Conservation (phyloP, 2,888 invertebrate species). For the Melanostoma mellinum region DNA sequence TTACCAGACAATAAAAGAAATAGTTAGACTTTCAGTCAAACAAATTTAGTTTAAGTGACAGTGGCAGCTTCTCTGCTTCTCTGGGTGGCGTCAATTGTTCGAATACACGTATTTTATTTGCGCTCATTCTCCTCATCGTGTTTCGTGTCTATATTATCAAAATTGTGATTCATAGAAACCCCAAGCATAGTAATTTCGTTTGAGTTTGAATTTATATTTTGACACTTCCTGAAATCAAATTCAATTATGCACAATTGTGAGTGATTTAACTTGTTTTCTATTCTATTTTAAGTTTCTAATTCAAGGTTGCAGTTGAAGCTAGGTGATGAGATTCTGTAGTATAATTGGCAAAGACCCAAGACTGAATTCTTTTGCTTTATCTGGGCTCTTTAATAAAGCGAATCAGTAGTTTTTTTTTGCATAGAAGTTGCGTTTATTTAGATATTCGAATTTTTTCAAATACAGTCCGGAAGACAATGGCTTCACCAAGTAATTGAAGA, state of each 20-base stretch:
- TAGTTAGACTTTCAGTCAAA: constrained; percentile 34
- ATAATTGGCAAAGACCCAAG: too few relatives aligned
- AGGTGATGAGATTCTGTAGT: too few relatives aligned
- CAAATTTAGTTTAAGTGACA: constrained; percentile 39
- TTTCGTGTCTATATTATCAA: constrained; percentile 3
- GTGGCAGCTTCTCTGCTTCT: not conserved
- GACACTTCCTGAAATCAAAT: constrained; percentile 38
- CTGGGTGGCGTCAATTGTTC: constrained; percentile 32
- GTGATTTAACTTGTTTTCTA: too few relatives aligned
- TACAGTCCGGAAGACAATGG: too few relatives aligned
- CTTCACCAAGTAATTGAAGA: too few relatives aligned
- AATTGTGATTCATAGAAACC: constrained; percentile 35
- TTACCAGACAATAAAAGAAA: constrained; percentile 8
- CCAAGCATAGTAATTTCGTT: too few relatives aligned
- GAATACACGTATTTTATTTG: not conserved
- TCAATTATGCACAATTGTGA: constrained; percentile 2
- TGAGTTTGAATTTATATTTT: not conserved
- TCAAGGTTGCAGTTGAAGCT: not conserved
- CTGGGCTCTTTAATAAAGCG: too few relatives aligned
- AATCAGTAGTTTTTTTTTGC: too few relatives aligned
- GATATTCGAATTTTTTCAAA: too few relatives aligned
- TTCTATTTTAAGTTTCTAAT: not conserved
- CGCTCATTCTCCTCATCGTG: not conserved
- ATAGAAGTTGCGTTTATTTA: too few relatives aligned
- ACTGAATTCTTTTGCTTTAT: too few relatives aligned